A percentile compares a stretch with the other conserved stretches of the same genome.
phyloP scores from a whole-genome alignment of 2,888 invertebrate species.

The Aphodius sticticus region DNA sequence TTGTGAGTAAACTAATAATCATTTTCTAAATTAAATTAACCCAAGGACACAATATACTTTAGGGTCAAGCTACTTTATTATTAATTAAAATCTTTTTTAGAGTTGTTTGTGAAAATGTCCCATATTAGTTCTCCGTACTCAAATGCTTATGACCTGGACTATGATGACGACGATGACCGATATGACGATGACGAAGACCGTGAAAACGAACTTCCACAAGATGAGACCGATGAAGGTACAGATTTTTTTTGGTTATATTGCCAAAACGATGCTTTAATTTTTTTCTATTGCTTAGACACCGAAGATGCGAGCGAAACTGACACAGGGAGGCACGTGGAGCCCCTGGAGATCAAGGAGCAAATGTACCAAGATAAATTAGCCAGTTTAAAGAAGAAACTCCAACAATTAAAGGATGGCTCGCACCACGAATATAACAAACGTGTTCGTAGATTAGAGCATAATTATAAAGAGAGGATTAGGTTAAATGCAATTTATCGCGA shows the following conservation, averaged over 20 bases:
- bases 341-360: conserved; percentile 87
- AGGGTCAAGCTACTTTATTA: too few species aligned
- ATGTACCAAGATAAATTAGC: conserved; percentile 92
- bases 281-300: conserved; percentile 70
- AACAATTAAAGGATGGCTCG: conserved; percentile 84
- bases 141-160: conserved; percentile 70
- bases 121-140: conserved; percentile 75
- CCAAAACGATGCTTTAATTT: background rate
- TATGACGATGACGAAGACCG: conserved; percentile 76
- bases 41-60: too few species aligned
- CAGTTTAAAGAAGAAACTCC: conserved; percentile 86
- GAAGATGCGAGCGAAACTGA: conserved; percentile 98
- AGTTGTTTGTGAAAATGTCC: conserved; percentile 61
- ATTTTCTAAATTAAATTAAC: background rate
- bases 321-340: conserved; percentile 80
- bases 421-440: conserved; percentile 87
- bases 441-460: conserved; percentile 82
- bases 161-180: conserved; percentile 77
- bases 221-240: conserved; percentile 68
- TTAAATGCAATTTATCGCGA: conserved; percentile 81
- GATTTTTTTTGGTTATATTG: background rate
- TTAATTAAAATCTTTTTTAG: background rate
- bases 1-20: background rate
- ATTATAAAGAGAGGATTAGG: conserved; percentile 80
- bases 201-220: conserved; percentile 68